Base-by-base conservation (phyloP, 2,888 invertebrate genomes). In the Taenaris catops region DNA sequence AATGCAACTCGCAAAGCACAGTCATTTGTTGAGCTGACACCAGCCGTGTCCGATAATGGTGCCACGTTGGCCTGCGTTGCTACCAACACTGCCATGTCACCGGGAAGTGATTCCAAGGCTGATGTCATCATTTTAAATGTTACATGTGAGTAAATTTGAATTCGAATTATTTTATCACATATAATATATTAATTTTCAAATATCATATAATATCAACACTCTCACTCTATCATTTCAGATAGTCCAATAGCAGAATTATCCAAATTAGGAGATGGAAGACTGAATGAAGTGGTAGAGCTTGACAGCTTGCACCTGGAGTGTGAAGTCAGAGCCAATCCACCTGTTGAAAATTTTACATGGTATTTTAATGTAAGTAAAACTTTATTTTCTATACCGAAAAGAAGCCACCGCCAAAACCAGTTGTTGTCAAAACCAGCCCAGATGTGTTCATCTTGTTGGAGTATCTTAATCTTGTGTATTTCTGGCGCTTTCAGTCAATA, bases 111-210 rank as follows among this genome's bases (percentile, higher is more conserved):
- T 33, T 81, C 83, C 31, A 86, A 81, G 34, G 78, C 83, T 28
- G 81, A 87, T 48, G 71, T 83, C 44, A 71, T 86, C 40, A 74
- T 71, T 5, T 69, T 87, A 23, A 87, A 87, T 53, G 79, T 87
- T 42, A 87, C 87, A 47, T 87, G 87, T 87, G 50, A 76, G 87
- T 34, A n/a, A n/a, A n/a, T n/a, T n/a, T n/a, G n/a, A n/a, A n/a
- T n/a, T n/a, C n/a, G 11, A 6, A 17, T 6, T 17, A 17, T 17
- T 17, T 17, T 16, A 6, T 17, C 6, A 17, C 16, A 17, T 17
- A 17, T 4, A 17, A n/a, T n/a, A n/a, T 17, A 6, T 17, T 3
- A 3, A 14, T 14, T 3, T 14, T 14, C 4, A 14, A 14, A 14
- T 14, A 14, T 14, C n/a, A n/a, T n/a, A n/a, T n/a, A n/a, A n/a